Conservation (phyloP, 2,113 vertebrate genomes). For the Bos javanicus region DNA sequence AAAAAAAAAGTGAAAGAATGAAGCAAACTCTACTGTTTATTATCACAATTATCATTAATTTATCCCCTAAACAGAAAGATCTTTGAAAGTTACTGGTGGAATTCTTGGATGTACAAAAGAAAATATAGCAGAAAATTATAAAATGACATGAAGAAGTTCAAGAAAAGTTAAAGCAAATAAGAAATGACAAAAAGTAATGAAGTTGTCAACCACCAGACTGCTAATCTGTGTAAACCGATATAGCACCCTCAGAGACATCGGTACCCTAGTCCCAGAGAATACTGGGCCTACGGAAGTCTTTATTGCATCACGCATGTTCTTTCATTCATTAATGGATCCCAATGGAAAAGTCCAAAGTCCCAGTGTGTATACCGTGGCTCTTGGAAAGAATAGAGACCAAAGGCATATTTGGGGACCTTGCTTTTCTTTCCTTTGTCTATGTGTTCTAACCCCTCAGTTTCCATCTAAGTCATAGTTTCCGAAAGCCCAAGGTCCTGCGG, state of each 20-base stretch:
- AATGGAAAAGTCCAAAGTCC: neutral
- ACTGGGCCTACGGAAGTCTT: neutral
- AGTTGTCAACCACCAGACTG: neutral
- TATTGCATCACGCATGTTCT: neutral
- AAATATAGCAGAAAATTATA: neutral
- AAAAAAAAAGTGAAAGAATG: neutral
- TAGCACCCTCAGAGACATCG: neutral
- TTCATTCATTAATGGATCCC: neutral
- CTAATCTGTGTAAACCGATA: neutral
- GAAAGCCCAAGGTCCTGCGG: neutral
- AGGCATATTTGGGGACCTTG: neutral
- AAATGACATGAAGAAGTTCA: neutral
- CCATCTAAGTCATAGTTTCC: conserved; percentile 1
- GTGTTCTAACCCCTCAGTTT: neutral
- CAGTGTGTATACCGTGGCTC: neutral
- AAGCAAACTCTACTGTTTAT: neutral
- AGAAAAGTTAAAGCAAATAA: neutral
- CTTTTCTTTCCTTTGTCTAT: neutral
- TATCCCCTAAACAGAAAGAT: neutral
- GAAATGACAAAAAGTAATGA: neutral
- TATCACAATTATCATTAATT: neutral
- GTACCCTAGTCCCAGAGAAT: neutral
- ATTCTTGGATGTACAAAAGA: neutral
- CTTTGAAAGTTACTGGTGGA: neutral
- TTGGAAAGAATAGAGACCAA: neutral